Evolutionary conservation across 2,888 invertebrate species (phyloP), one percentile per base, ranked within the genome.

Genomic region (Oscheius sp.): DNA sequence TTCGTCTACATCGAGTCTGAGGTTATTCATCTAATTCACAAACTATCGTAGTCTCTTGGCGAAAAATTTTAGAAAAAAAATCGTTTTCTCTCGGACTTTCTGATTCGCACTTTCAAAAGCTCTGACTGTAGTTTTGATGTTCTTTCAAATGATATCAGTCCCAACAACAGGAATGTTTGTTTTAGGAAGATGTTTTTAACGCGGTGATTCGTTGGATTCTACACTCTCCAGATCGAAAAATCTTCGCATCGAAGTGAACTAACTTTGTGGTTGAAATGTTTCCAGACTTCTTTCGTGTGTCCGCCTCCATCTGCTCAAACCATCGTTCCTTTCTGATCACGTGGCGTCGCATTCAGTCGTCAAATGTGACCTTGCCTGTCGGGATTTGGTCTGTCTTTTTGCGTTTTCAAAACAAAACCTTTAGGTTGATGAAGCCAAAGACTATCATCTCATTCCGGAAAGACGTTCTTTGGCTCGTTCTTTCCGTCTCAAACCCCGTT

Each of bases 391-490:
- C 25, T 42, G 61, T 42, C 42, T 15, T 42, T 42, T 29, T 15
- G n/a, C n/a, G n/a, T 25, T 10, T 37, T 39, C 17, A 29, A 15
- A 39, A 5, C 17, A 8, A 8, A 4, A 12, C 20, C 17, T 64
- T 52, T 42, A 71, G 72, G 74, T 94, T 63, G 94, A 94, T 87
- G 94, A 93, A 88, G 94, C 94, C 0, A 91, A 92, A 86, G 93
- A 93, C 85, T 94, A 92, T 87, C 93, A 93, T 87, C 88, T 94
- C 69, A 92, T 94, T 90, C 94, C 94, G 1, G 93, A 94, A 87
- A 89, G 93, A 73, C 89, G 93, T 6, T 90, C 91, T n/a, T 74
- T 92, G 48, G 88, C 93, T 73, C 92, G 92, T 84, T 92, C 92
- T 72, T 82, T 83, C 73, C 90, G 92, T 79, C 92, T 92, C 1